These are phyloP conservation scores for Nudaria mundana DNA, from an alignment of 2,888 invertebrate species.

Conservation along the genomic window DNA sequence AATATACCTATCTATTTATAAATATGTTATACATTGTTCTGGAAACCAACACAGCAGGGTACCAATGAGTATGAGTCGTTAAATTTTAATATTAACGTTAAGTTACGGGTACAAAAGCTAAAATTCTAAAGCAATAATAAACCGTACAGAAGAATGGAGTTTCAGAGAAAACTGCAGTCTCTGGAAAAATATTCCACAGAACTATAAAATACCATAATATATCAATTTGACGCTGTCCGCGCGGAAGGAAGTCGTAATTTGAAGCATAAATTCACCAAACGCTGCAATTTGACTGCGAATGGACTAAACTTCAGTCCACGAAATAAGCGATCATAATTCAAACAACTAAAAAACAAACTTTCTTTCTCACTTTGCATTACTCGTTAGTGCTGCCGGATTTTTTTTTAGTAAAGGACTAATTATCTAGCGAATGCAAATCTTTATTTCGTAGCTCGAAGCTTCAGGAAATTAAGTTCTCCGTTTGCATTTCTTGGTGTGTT, in stretches of 20 bases:
- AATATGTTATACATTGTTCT: too few relatives aligned
- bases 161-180: too few relatives aligned
- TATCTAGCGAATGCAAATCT: slow-evolving; percentile 27
- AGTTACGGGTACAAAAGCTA: too few relatives aligned
- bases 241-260: slow-evolving; percentile 26
- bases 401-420: slow-evolving; percentile 21
- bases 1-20: too few relatives aligned
- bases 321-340: slow-evolving; percentile 14
- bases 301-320: slow-evolving; percentile 6
- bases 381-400: slow-evolving; percentile 19
- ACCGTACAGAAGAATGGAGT: too few relatives aligned
- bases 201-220: slow-evolving; percentile 7
- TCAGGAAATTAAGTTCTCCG: slow-evolving; percentile 18
- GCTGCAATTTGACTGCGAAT: slow-evolving; percentile 18
- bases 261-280: slow-evolving; percentile 21
- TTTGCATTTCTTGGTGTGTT: slow-evolving; percentile 4
- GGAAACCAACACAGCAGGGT: too few relatives aligned
- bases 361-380: slow-evolving; percentile 9
- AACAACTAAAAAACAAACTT: slow-evolving; percentile 1
- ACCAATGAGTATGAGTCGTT: too few relatives aligned
- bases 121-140: too few relatives aligned
- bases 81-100: too few relatives aligned
- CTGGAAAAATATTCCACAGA: too few relatives aligned
- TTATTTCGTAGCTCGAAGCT: slow-evolving; percentile 11
- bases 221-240: slow-evolving; percentile 11